Base-by-base conservation (phyloP, 2,888 invertebrate genomes). In the Serripes groenlandicus region DNA sequence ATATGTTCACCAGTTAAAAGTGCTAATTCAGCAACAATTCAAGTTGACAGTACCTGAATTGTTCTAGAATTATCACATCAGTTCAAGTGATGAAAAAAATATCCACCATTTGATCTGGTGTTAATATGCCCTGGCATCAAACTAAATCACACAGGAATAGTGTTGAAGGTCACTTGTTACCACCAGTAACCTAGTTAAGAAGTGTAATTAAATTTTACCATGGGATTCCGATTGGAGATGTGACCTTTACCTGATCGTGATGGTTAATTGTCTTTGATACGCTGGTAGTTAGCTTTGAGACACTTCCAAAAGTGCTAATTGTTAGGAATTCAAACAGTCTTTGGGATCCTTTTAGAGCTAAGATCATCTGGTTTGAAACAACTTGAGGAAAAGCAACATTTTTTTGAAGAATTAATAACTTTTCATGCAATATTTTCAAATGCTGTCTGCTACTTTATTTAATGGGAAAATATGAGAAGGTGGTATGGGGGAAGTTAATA, bases 151-250 rank as follows among this genome's bases (percentile, higher is more conserved):
- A 66, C 26, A 66, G 42, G 11, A 21, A 26, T 21, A 23, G 32
- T 66, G 66, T 42, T 66, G 66, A 34, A 62, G n/a, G 34, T 62
- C n/a, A n/a, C n/a, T n/a, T 66, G 66, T 66, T 42, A n/a, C n/a
- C 42, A 66, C 42, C 35, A 66, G 26, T 35, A 42, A 23, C 42
- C n/a, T 42, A 66, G 66, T 66, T 26, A 66, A 35, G 42, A 42
- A 66, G 42, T 37, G 66, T 66, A 66, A 66, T 66, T 66, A 66
- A 66, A 66, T 66, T 42, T 42, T 66, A 66, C 37, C 66, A 37
- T 66, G 37, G 66, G 42, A 42, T 37, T 35, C 66, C 26, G 42
- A 66, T 42, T 23, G 66, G 34, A 62, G 0, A 62, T n/a, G 30
- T 62, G 62, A 62, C 62, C 62, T 62, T 62, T 62, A 32, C 32